Evolutionary conservation across 2,888 invertebrate species (phyloP), one percentile per base, ranked within the genome.

Genomic region (Limulus polyphemus): DNA sequence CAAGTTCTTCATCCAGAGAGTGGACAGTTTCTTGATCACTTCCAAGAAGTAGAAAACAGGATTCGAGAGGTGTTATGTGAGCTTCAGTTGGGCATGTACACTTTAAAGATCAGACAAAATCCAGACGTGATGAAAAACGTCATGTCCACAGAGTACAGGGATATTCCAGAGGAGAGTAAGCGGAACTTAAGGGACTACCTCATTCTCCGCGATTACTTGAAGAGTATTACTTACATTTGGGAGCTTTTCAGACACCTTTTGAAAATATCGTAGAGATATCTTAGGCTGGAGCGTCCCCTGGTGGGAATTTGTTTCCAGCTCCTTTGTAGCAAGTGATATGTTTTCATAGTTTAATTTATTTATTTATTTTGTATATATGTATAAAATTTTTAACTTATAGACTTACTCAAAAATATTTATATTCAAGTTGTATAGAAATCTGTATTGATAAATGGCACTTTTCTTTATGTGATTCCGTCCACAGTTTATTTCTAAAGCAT

Each of bases 31-130:
- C 71, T 75, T 65, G 73, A 77, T 13, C 77, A 82, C 64, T 84
- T 87, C 73, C 78, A 77, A 57, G 77, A 80, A 55, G 80, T 83
- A 57, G 83, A 84, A 76, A 78, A 79, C 71, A 77, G 82, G 60
- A 79, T 85, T 60, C 68, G 70, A n/a, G 76, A 80, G 77, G 80
- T 87, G 4, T 80, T 88, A 58, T 87, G 87, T 74, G 83, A 84
- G 74, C 79, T 87, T 59, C 83, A 83, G 75, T 81, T 82, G 73
- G 81, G 81, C 68, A 80, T 82, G 72, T 68, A 74, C 64, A 78
- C 78, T 66, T 79, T 78, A 73, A 79, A 79, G 68, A 77, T 81
- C 71, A 75, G 75, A 72, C 78, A 79, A 69, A 77, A 76, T 71
- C 70, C 70, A 9, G 75, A 74, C 63, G 72, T 76, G n/a, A 70